Evolutionary conservation across 2,888 invertebrate genomes (phyloP).

Genomic region (Mechanitis messenoides): DNA sequence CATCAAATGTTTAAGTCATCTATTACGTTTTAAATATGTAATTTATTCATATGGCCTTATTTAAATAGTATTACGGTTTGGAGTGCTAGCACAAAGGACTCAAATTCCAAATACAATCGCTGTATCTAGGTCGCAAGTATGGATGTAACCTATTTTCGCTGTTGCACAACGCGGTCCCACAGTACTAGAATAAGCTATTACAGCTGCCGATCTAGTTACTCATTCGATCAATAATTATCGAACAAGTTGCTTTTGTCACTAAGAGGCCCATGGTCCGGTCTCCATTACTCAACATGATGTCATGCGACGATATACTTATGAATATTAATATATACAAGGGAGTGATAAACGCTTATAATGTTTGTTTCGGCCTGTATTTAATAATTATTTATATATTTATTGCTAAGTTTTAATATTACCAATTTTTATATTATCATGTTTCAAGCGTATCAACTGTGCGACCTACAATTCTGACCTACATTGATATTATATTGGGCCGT

Average conservation of each 20-base stretch:
- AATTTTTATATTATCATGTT: conserved; percentile 19
- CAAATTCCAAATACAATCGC: conserved; percentile 38
- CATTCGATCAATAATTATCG: conserved; percentile 48
- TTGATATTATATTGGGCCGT: conserved; percentile 49
- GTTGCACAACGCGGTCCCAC: conserved; percentile 54
- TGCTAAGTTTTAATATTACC: conserved; percentile 7
- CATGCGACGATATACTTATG: not conserved
- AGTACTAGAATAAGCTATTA: conserved; percentile 46
- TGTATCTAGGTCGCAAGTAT: conserved; percentile 51
- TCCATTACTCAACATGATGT: conserved; percentile 14
- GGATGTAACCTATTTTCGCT: conserved; percentile 57
- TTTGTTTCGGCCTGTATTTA: no score
- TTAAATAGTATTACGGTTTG: conserved; percentile 23
- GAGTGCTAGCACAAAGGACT: conserved; percentile 42
- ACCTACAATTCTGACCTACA: conserved; percentile 52
- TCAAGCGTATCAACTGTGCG: conserved; percentile 35
- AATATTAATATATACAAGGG: not conserved
- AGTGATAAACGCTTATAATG: not conserved
- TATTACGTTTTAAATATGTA: not conserved
- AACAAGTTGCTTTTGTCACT: conserved; percentile 25
- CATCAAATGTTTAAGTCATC: not conserved
- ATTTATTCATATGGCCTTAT: conserved; percentile 18
- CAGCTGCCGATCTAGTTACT: conserved; percentile 42
- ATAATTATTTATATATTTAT: no score
- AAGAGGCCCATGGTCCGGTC: conserved; percentile 4